Conservation (phyloP, 2,797 vertebrate genomes). For the Myripristis murdjan region DNA sequence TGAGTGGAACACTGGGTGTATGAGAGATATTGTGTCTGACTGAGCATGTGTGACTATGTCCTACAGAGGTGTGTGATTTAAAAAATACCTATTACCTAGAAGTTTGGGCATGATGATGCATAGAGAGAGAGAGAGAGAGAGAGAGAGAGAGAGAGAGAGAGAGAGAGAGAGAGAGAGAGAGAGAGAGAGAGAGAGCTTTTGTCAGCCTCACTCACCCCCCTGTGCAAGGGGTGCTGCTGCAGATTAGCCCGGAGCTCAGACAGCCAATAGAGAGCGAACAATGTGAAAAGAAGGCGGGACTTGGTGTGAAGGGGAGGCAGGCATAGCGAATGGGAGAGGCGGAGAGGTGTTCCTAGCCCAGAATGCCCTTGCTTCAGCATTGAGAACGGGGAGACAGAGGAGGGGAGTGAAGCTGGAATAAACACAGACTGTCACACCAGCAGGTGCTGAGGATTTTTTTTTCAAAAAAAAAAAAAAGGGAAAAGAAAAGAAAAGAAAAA, state of each 20-base stretch:
- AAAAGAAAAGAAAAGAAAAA: no score
- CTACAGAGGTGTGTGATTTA: slow-evolving; percentile 43
- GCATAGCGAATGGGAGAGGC: slow-evolving; percentile 64
- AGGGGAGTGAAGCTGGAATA: slow-evolving; percentile 49
- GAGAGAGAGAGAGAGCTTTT: slow-evolving; percentile 47
- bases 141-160: slow-evolving; percentile 26
- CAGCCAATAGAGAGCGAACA: slow-evolving; percentile 68
- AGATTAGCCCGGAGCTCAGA: slow-evolving; percentile 57
- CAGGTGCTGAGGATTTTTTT: slow-evolving; percentile 68
- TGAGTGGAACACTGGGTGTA: neutral
- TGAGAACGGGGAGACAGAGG: slow-evolving; percentile 61
- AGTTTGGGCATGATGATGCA: slow-evolving; percentile 30
- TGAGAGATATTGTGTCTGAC: slow-evolving; percentile 21
- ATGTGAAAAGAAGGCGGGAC: slow-evolving; percentile 64
- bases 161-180: slow-evolving; percentile 34
- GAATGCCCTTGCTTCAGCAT: slow-evolving; percentile 74
- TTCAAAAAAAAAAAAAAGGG: no score
- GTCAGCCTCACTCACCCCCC: slow-evolving; percentile 58
- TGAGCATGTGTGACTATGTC: slow-evolving; percentile 12
- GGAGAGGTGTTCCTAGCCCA: slow-evolving; percentile 69
- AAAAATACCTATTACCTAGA: slow-evolving; percentile 40
- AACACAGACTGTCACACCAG: slow-evolving; percentile 42
- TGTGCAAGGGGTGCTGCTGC: slow-evolving; percentile 66
- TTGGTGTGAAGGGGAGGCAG: slow-evolving; percentile 25
- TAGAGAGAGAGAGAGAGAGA: slow-evolving; percentile 31